A percentile compares a stretch with the other conserved stretches of the same genome.
phyloP scores from a whole-genome alignment of 2,888 invertebrate species.

The Hyles lineata region DNA sequence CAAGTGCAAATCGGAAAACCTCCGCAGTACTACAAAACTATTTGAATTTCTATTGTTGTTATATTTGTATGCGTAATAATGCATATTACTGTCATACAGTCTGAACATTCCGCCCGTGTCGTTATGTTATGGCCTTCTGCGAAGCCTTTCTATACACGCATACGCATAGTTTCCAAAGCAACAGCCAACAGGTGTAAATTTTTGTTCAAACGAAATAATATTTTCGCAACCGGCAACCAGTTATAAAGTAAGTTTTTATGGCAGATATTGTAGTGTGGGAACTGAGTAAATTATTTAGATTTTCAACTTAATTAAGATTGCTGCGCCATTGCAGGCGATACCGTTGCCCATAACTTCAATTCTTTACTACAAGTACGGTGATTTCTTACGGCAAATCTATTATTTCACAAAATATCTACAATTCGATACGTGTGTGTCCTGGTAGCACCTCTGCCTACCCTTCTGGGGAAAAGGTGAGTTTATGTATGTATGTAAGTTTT shows the following conservation, averaged over 20 bases:
- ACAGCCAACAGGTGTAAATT: conserved; percentile 25
- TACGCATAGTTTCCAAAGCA: conserved; percentile 27
- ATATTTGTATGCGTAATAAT: conserved; percentile 15
- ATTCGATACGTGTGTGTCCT: too few relatives aligned
- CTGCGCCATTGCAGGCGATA: neutral
- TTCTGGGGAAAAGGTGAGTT: too few relatives aligned
- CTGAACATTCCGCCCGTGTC: conserved; percentile 24
- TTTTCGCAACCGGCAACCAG: conserved; percentile 35
- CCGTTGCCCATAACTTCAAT: neutral
- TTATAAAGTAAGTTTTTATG: conserved; percentile 35
- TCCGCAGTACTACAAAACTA: conserved; percentile 5
- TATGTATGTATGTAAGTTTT: too few relatives aligned
- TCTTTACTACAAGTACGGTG: neutral
- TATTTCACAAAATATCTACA: neutral
- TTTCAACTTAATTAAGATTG: conserved; percentile 2
- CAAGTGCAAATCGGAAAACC: conserved; percentile 39
- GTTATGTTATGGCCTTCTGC: conserved; percentile 29
- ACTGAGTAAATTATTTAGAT: neutral
- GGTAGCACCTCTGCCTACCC: too few relatives aligned
- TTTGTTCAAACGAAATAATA: conserved; percentile 32
- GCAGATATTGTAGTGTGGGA: conserved; percentile 15
- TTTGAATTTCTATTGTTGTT: conserved; percentile 20
- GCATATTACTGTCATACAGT: conserved; percentile 25
- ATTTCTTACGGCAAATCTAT: neutral
- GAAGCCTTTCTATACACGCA: conserved; percentile 30